phyloP scores from a whole-genome alignment of 2,113 vertebrate genomes.

The Phylloscopus whistleri region DNA sequence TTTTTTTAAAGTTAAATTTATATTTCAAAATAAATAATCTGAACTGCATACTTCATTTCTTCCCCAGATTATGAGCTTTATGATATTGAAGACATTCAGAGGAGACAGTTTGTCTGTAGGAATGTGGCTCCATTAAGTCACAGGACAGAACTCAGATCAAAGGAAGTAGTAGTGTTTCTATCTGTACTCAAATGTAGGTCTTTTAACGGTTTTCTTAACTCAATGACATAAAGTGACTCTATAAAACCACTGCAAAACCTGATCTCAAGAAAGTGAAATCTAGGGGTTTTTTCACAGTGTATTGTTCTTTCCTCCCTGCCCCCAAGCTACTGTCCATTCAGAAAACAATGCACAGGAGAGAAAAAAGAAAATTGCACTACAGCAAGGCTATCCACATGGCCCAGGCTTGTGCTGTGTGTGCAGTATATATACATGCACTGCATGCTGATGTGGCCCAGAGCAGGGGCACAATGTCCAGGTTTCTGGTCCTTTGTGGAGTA shows the following conservation, averaged over 20 bases:
- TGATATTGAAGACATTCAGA: not conserved
- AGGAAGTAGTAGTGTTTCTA: not conserved
- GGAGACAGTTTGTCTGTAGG: not conserved
- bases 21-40: conserved; percentile 13
- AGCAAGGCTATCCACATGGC: not conserved
- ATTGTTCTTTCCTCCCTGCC: not conserved
- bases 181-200: not conserved
- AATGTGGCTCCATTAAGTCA: not conserved
- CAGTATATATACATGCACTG: not conserved
- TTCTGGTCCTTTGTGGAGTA: not conserved
- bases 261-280: not conserved
- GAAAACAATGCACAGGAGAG: not conserved
- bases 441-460: not conserved
- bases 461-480: not conserved
- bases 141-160: not conserved
- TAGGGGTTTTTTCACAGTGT: not conserved
- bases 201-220: not conserved
- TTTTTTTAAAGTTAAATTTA: not conserved
- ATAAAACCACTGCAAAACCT: not conserved
- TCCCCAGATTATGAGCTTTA: not conserved
- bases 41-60: not conserved
- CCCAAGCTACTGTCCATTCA: not conserved
- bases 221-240: not conserved
- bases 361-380: not conserved
- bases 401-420: not conserved